These are phyloP conservation scores for Rhaphigaster nebulosa DNA, from an alignment of 2,888 invertebrate species.

Conservation along the genomic window DNA sequence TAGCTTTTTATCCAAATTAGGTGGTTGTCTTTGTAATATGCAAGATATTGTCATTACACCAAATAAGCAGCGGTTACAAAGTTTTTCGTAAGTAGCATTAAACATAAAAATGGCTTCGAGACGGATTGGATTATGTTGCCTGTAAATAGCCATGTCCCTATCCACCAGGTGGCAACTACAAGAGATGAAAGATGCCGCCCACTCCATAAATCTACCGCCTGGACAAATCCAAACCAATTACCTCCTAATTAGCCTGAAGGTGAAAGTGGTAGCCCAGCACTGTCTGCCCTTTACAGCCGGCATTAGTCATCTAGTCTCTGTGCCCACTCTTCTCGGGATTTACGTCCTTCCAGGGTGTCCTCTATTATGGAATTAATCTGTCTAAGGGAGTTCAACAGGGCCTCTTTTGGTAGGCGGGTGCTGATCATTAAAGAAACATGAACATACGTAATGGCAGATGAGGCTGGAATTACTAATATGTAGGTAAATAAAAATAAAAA, in stretches of 20 bases:
- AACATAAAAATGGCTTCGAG: not conserved
- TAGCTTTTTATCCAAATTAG: not conserved
- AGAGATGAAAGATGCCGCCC: constrained; percentile 41
- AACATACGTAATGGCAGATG: not conserved
- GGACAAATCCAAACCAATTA: constrained; percentile 45
- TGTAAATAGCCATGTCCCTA: not conserved
- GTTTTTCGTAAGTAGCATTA: not conserved
- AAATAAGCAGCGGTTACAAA: not conserved
- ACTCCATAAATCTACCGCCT: not conserved
- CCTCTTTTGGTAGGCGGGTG: not conserved
- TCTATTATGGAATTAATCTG: not conserved
- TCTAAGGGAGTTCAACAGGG: not conserved
- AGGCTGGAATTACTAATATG: too few species aligned
- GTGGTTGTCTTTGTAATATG: not conserved
- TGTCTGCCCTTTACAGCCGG: constrained; percentile 16
- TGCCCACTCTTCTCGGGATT: not conserved
- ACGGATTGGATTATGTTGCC: not conserved
- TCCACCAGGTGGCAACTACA: not conserved
- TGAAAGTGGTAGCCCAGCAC: constrained; percentile 15
- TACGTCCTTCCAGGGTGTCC: not conserved
- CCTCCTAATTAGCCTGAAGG: not conserved
- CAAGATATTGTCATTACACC: not conserved
- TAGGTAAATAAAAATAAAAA: too few species aligned
- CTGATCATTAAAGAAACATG: not conserved
- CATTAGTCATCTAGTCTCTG: not conserved